Percentiles rank a stretch among this genome's conserved stretches.
Evolutionary conservation across 2,797 vertebrate genomes (phyloP).

Genomic region (Taeniopygia guttata): DNA sequence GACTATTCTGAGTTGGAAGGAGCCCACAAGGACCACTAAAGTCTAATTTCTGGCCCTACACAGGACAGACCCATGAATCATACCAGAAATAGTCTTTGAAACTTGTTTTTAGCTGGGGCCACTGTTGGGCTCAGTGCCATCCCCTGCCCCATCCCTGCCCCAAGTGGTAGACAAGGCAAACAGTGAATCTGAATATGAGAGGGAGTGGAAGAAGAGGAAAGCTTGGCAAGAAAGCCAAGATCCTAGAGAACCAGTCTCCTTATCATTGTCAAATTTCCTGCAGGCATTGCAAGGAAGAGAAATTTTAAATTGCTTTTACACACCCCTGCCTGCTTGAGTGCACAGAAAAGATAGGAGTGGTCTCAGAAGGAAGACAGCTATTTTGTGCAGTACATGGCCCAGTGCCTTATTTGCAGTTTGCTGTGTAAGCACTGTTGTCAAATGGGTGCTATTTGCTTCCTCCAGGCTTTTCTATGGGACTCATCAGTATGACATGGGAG

Average conservation of each 20-base stretch:
- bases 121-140: accelerated
- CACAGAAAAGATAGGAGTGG: not conserved
- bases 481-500: not conserved
- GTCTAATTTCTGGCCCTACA: not conserved
- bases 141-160: not conserved
- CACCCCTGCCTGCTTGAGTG: not conserved
- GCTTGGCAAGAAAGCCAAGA: not conserved
- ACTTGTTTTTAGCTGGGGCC: not conserved
- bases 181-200: accelerated
- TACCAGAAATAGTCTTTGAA: not conserved
- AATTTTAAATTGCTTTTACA: constrained; percentile 18
- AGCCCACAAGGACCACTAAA: not conserved
- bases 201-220: not conserved
- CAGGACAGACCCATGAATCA: not conserved
- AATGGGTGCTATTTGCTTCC: not conserved
- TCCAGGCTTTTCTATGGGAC: not conserved
- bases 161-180: not conserved
- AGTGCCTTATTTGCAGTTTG: constrained; percentile 24
- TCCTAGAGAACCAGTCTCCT: not conserved
- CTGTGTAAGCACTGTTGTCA: constrained; percentile 12
- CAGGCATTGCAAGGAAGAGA: not conserved
- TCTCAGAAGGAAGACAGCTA: not conserved
- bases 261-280: not conserved
- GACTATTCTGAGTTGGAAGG: not conserved
- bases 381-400: not conserved